phyloP scores from a whole-genome alignment of 2,113 vertebrate genomes.

The Empidonax traillii region DNA sequence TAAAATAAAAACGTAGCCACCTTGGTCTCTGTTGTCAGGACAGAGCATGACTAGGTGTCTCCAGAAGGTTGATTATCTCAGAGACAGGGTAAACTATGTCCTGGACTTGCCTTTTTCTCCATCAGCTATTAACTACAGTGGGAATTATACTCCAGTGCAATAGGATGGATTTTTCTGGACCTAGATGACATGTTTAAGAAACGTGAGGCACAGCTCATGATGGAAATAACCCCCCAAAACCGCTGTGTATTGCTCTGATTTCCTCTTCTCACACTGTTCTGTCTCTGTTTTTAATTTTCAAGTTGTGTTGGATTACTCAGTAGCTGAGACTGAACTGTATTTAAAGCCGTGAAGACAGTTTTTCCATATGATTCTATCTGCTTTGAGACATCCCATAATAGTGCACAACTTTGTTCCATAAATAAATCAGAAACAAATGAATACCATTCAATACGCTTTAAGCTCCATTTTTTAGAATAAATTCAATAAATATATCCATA shows the following conservation, averaged over 20 bases:
- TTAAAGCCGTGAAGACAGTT: neutral
- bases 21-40: neutral
- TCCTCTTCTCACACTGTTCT: neutral
- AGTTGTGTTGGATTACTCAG: neutral
- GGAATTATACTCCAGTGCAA: neutral
- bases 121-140: neutral
- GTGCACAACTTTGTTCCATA: neutral
- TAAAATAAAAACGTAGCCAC: neutral
- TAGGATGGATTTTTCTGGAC: neutral
- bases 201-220: neutral
- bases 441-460: neutral
- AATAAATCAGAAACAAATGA: neutral
- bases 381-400: neutral
- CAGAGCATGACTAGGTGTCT: neutral
- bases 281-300: neutral
- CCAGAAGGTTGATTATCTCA: neutral
- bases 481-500: neutral
- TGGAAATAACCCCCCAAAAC: fast-evolving
- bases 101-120: neutral
- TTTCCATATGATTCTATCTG: neutral
- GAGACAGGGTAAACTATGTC: neutral
- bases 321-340: neutral
- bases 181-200: fast-evolving
- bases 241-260: fast-evolving
- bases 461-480: neutral